Conservation (phyloP, 2,113 vertebrate species). For the Campylomormyrus numenius region DNA sequence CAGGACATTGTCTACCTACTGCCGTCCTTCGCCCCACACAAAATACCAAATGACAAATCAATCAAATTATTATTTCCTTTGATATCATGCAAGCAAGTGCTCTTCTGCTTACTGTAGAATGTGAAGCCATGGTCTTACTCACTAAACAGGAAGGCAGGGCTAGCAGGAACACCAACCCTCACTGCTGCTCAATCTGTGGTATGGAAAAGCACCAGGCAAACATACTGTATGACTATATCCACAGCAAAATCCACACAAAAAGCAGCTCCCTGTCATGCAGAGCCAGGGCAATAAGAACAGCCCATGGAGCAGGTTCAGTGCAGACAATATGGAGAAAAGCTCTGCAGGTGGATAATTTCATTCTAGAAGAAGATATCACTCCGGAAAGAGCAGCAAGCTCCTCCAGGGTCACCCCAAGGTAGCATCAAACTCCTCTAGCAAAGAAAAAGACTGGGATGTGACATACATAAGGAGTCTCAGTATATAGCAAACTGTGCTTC, state of each 20-base stretch:
- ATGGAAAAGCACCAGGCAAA: background rate
- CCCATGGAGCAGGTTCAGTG: background rate
- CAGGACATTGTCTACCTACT: background rate
- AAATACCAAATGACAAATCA: background rate
- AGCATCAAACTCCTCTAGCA: background rate
- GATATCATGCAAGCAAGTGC: background rate
- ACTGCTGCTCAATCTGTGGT: background rate
- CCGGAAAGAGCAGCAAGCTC: background rate
- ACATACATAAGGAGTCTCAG: background rate
- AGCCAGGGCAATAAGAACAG: background rate
- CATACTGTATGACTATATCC: background rate
- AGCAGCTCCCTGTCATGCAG: background rate
- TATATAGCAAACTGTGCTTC: background rate
- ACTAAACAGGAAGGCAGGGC: background rate
- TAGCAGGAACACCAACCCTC: background rate
- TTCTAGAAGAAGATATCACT: background rate
- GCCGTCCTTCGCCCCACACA: background rate
- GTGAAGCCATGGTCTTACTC: background rate
- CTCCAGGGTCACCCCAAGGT: background rate
- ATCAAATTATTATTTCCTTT: background rate
- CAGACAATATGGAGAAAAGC: background rate
- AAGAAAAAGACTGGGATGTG: background rate
- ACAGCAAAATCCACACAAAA: background rate
- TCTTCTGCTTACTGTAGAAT: background rate
- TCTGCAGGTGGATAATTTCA: background rate